Conservation (phyloP, 2,888 invertebrate genomes). For the Spicauda simplicius region DNA sequence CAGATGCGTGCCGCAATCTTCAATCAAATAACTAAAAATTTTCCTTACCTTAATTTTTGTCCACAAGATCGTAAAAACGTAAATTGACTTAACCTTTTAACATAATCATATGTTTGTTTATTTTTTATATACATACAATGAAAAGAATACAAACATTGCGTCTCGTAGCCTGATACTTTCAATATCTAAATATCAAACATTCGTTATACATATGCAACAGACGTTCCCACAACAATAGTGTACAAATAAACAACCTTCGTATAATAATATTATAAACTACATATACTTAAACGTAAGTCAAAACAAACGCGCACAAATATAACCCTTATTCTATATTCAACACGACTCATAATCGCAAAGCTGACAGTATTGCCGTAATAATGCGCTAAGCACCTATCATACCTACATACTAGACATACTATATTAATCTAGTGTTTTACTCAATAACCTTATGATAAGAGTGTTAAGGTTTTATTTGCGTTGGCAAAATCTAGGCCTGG, state of each 20-base stretch:
- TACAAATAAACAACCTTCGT: slow-evolving; percentile 30
- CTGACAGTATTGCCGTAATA: slow-evolving; percentile 2
- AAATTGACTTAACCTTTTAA: too few relatives aligned
- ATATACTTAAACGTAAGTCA: slow-evolving; percentile 8
- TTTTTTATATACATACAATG: background rate
- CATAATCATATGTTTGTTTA: too few relatives aligned
- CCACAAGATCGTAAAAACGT: too few relatives aligned
- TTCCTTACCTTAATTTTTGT: too few relatives aligned
- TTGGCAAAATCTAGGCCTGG: slow-evolving; percentile 25
- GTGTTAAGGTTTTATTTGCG: slow-evolving; percentile 13
- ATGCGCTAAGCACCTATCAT: slow-evolving; percentile 31
- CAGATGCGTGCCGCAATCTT: too few relatives aligned
- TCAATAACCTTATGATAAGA: slow-evolving; percentile 12
- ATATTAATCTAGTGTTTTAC: slow-evolving; percentile 5
- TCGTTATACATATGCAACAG: background rate
- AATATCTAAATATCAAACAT: background rate
- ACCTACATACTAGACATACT: slow-evolving; percentile 7
- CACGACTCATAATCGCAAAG: slow-evolving; percentile 8
- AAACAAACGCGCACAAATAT: background rate
- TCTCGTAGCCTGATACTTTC: background rate
- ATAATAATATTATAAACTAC: slow-evolving; percentile 36
- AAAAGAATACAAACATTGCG: background rate
- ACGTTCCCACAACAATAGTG: slow-evolving; percentile 29
- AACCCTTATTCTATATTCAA: background rate
- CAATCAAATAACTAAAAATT: too few relatives aligned